Evolutionary conservation across 2,888 invertebrate species (phyloP).

Genomic region (Linnaemya tessellans): DNA sequence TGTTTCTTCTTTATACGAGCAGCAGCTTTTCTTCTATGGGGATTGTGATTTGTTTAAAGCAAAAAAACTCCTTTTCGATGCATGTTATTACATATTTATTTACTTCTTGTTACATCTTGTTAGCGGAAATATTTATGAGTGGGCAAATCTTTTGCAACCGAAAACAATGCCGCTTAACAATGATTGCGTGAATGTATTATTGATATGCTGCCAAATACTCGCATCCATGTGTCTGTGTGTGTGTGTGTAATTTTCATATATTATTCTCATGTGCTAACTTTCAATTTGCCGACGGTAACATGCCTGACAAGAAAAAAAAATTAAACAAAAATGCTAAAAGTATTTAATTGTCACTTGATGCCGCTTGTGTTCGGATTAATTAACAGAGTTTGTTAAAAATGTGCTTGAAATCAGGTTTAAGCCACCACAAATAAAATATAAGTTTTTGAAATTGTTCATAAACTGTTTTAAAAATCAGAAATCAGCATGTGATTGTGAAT

Average conservation of each 20-base stretch:
- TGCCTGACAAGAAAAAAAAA: too few species aligned
- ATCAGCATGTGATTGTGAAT: too few species aligned
- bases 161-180: not conserved
- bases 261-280: not conserved
- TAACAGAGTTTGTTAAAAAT: too few species aligned
- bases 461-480: too few species aligned
- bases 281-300: conserved; percentile 15
- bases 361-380: not conserved
- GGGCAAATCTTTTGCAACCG: not conserved
- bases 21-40: not conserved
- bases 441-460: too few species aligned
- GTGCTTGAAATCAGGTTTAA: too few species aligned
- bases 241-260: not conserved
- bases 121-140: not conserved
- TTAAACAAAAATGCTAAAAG: too few species aligned
- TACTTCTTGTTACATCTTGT: not conserved
- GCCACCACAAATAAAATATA: too few species aligned
- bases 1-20: too few species aligned
- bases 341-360: not conserved
- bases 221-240: too few species aligned
- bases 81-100: not conserved
- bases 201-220: too few species aligned
- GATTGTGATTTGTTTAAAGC: not conserved
- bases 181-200: too few species aligned
- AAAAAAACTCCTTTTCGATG: not conserved